Evolutionary conservation across 2,888 invertebrate genomes (phyloP).

Genomic region (Doris montereyensis): DNA sequence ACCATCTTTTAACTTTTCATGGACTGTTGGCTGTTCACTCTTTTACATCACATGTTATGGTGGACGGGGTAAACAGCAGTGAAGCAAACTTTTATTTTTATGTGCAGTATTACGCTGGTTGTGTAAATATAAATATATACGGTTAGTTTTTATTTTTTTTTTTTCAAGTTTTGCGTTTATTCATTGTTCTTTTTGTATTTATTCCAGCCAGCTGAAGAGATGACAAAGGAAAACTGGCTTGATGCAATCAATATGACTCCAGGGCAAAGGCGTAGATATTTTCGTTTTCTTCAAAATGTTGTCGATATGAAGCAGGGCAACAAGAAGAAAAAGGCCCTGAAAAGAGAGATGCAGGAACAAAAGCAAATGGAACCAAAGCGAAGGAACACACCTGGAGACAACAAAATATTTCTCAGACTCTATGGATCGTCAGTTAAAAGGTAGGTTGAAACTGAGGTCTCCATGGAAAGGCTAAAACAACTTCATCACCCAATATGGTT

Average conservation of each 20-base stretch:
- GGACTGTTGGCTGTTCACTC: no score
- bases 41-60: no score
- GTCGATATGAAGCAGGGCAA: not conserved
- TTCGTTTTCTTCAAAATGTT: constrained; percentile 13
- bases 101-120: no score
- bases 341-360: not conserved
- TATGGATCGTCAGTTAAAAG: constrained; percentile 45
- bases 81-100: no score
- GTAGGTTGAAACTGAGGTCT: constrained; percentile 19
- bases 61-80: no score
- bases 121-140: no score
- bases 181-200: no score
- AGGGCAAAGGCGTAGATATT: constrained; percentile 35
- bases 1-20: no score
- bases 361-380: not conserved
- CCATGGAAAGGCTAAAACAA: no score
- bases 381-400: not conserved
- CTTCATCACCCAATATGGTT: no score
- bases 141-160: no score
- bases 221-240: constrained; percentile 51
- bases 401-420: constrained; percentile 41
- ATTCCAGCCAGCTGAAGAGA: constrained; percentile 44
- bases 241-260: constrained; percentile 31
- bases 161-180: no score
- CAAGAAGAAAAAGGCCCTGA: constrained; percentile 5